Conservation (phyloP, 2,113 vertebrate species). For the Ahaetulla prasina region DNA sequence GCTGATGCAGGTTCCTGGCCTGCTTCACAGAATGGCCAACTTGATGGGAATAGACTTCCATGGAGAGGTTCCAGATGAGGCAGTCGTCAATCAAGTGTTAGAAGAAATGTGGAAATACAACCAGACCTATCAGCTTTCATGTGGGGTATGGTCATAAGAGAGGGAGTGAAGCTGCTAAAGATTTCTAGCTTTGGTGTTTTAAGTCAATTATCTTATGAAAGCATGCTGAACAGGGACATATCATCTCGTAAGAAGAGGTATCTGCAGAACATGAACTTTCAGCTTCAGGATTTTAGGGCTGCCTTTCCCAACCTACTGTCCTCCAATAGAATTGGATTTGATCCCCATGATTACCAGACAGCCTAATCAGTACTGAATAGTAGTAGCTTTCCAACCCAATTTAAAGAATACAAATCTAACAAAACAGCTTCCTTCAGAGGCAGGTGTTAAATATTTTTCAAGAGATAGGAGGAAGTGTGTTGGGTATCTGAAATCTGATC, state of each 20-base stretch:
- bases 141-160: slow-evolving; percentile 74
- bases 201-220: background rate
- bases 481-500: background rate
- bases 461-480: background rate
- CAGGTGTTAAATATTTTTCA: background rate
- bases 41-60: slow-evolving; percentile 88
- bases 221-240: background rate
- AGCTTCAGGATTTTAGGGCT: background rate
- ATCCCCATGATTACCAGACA: background rate
- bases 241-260: background rate
- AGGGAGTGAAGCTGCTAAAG: background rate
- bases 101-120: slow-evolving; percentile 94
- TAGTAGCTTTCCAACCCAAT: background rate
- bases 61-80: slow-evolving; percentile 76
- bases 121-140: slow-evolving; percentile 89
- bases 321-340: background rate
- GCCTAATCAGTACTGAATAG: background rate
- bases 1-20: slow-evolving; percentile 79
- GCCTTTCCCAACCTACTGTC: background rate
- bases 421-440: background rate
- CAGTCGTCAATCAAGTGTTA: slow-evolving; percentile 76
- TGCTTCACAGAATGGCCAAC: slow-evolving; percentile 84
- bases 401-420: background rate
- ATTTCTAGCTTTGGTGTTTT: background rate
- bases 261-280: background rate